phyloP scores from a whole-genome alignment of 2,888 invertebrate genomes.

The Drosophila vallismaia region DNA sequence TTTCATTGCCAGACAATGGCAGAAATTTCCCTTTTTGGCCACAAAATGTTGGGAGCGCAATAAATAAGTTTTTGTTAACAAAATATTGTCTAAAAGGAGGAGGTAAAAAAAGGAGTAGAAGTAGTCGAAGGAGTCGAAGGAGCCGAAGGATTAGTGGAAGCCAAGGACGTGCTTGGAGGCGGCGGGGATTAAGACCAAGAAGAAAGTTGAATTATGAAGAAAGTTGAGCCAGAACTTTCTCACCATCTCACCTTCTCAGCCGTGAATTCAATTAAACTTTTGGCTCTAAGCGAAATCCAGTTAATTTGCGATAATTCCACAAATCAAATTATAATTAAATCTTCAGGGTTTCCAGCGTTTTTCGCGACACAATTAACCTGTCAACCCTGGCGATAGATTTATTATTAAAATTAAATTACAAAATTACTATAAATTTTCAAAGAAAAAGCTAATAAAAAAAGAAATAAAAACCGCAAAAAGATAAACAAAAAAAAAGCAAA shows the following conservation, averaged over 20 bases:
- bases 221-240: slow-evolving; percentile 52
- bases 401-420: slow-evolving; percentile 17
- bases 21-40: slow-evolving; percentile 20
- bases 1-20: slow-evolving; percentile 33
- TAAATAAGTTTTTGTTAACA: slow-evolving; percentile 40
- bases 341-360: slow-evolving; percentile 2
- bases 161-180: too few species aligned
- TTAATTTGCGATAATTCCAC: slow-evolving; percentile 41
- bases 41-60: slow-evolving; percentile 27
- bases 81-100: slow-evolving; percentile 5
- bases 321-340: slow-evolving; percentile 34
- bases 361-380: slow-evolving; percentile 3
- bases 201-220: slow-evolving; percentile 43
- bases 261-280: slow-evolving; percentile 62
- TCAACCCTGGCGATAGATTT: slow-evolving; percentile 12
- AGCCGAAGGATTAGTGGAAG: too few species aligned
- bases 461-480: slow-evolving; percentile 20
- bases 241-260: slow-evolving; percentile 10
- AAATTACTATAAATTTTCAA: too few species aligned
- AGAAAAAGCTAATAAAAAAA: too few species aligned
- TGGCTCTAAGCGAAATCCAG: slow-evolving; percentile 40
- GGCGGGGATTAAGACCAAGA: slow-evolving; percentile 21
- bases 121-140: too few species aligned
- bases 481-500: slow-evolving; percentile 4
- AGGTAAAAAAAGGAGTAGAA: slow-evolving; percentile 11